These are phyloP conservation scores for Macrocentrus cingulum DNA, from an alignment of 1,140 invertebrate genomes.

Conservation along the genomic window DNA sequence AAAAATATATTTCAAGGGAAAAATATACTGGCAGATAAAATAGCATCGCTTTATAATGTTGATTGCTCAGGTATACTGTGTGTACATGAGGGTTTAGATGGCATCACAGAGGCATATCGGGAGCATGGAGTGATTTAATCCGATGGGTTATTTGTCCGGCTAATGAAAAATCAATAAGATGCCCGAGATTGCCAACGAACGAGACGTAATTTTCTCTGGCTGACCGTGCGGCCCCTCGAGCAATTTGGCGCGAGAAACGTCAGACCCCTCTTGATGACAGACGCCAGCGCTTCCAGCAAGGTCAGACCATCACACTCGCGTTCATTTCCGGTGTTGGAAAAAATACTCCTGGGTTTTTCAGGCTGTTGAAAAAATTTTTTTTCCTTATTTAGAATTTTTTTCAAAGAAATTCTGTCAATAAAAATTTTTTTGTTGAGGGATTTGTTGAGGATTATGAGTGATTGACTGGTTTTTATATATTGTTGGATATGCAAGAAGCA, in stretches of 20 bases:
- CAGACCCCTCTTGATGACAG: neutral
- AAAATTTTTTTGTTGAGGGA: too few relatives aligned
- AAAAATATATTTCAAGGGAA: too few relatives aligned
- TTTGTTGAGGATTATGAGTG: too few relatives aligned
- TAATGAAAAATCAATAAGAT: conserved; percentile 24
- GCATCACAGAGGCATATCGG: neutral
- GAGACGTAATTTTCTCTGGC: conserved; percentile 18
- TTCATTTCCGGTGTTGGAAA: neutral
- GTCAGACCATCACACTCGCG: neutral
- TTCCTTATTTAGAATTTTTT: too few relatives aligned
- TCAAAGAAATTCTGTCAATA: too few relatives aligned
- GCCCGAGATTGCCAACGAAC: neutral
- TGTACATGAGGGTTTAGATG: too few relatives aligned
- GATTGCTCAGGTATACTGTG: too few relatives aligned
- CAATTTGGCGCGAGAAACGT: conserved; percentile 6
- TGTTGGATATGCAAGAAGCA: too few relatives aligned
- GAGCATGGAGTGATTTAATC: conserved; percentile 7
- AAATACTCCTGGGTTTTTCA: too few relatives aligned
- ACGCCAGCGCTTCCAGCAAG: neutral
- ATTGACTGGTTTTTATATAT: too few relatives aligned
- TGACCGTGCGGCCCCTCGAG: conserved; percentile 6
- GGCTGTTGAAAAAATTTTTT: too few relatives aligned
- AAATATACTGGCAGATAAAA: too few relatives aligned
- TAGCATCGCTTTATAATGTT: neutral
- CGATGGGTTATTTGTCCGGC: neutral